Evolutionary conservation across 2,113 vertebrate species (phyloP).

Genomic region (Etia nguti): DNA sequence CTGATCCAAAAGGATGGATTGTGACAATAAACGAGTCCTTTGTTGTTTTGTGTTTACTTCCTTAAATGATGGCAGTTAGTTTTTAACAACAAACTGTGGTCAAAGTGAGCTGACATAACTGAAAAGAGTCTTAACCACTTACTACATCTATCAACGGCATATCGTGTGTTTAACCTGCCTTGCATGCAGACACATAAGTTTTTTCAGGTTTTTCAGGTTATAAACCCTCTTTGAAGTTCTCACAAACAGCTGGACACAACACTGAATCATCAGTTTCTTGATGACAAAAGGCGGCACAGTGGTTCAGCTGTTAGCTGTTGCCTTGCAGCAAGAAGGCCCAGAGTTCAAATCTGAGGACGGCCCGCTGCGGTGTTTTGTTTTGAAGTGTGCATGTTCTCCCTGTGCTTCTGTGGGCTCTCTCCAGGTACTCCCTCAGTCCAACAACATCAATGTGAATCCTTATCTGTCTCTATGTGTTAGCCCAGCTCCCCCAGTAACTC

Average conservation of each 20-base stretch:
- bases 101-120: too few relatives aligned
- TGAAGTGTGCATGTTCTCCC: neutral
- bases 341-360: neutral
- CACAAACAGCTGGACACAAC: neutral
- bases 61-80: neutral
- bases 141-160: too few relatives aligned
- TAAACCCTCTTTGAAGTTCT: neutral
- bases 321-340: neutral
- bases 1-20: rapidly evolving
- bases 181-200: too few relatives aligned
- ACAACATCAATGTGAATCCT: neutral
- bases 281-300: rapidly evolving
- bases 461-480: neutral
- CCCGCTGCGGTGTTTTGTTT: neutral
- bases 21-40: neutral
- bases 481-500: neutral
- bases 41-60: neutral
- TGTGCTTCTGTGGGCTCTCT: neutral
- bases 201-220: neutral
- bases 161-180: too few relatives aligned
- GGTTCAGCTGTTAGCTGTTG: neutral
- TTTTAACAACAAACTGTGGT: neutral
- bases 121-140: too few relatives aligned
- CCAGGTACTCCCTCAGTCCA: neutral
- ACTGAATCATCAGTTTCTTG: neutral